Evolutionary conservation across 2,797 vertebrate genomes (phyloP).

Genomic region (Onychomys arenicola): DNA sequence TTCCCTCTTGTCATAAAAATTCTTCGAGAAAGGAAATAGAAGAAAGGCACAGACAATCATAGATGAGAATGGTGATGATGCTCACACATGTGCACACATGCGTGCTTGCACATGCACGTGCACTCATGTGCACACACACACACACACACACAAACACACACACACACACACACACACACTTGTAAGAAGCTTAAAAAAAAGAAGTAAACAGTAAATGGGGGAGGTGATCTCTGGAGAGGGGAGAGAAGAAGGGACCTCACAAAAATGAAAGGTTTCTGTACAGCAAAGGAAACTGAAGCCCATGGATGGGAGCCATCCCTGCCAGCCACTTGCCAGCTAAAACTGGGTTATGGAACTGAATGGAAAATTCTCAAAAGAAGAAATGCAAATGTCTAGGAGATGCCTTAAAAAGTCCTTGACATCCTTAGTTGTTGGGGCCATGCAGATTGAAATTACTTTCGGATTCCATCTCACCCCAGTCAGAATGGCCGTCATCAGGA

Average conservation of each 20-base stretch:
- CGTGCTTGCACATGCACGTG: too few species aligned
- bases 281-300: background rate
- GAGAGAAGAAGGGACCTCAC: background rate
- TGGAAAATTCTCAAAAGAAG: background rate
- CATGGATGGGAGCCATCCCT: background rate
- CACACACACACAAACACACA: too few species aligned
- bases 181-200: background rate
- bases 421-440: background rate
- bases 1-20: background rate
- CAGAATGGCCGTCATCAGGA: background rate
- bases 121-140: too few species aligned
- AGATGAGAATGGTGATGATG: background rate
- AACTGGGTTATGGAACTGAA: background rate
- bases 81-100: background rate
- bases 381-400: background rate
- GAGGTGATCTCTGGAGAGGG: background rate
- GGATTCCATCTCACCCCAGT: background rate
- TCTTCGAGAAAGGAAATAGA: background rate
- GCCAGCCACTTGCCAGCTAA: background rate
- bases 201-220: background rate
- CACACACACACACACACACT: background rate
- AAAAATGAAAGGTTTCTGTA: background rate
- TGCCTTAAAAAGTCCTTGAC: background rate
- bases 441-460: background rate
- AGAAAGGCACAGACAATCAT: background rate